phyloP scores from a whole-genome alignment of 2,113 vertebrate species.

The Sylvietta virens region DNA sequence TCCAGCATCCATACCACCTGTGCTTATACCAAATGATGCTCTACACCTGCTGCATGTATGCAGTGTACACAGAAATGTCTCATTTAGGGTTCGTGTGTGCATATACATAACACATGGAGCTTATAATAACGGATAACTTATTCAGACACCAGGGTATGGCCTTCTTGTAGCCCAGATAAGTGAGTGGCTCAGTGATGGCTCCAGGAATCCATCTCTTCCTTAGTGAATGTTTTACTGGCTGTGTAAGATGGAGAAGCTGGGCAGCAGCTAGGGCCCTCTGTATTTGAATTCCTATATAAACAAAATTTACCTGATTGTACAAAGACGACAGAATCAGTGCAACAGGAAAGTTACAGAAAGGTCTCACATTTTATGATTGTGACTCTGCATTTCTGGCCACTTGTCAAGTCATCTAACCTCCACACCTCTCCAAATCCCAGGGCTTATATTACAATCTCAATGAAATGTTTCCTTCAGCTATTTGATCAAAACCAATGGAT shows the following conservation, averaged over 20 bases:
- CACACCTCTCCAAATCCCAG: neutral
- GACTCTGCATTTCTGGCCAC: neutral
- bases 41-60: too few relatives aligned
- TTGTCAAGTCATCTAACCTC: neutral
- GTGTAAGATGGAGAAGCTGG: fast-evolving
- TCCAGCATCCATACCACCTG: neutral
- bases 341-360: neutral
- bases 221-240: neutral
- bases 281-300: neutral
- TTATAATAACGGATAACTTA: neutral
- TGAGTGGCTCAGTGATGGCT: neutral
- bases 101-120: too few relatives aligned
- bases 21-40: fast-evolving
- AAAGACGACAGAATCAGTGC: neutral
- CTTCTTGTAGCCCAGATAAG: neutral
- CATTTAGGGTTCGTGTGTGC: neutral
- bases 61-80: neutral
- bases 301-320: neutral
- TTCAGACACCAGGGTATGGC: neutral
- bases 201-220: neutral
- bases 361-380: neutral
- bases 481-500: neutral
- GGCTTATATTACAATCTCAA: neutral
- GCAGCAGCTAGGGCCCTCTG: neutral
- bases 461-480: neutral